Evolutionary conservation across 1,140 invertebrate species (phyloP).

Genomic region (Heterodera carotae): DNA sequence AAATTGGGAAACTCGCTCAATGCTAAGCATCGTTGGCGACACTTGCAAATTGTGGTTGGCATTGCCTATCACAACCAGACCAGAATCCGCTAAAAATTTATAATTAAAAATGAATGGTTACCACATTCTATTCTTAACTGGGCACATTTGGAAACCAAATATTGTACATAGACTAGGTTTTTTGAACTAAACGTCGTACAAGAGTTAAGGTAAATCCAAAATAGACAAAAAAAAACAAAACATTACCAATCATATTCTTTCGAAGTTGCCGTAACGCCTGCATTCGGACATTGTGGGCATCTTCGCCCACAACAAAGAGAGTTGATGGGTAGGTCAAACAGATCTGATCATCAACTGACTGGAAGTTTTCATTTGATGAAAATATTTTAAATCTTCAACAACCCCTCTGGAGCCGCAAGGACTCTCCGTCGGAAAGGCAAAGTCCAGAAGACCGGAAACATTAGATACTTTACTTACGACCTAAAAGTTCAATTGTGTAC

Average conservation of each 20-base stretch:
- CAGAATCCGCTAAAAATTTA: conserved; percentile 40
- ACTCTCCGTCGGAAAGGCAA: conserved; percentile 42
- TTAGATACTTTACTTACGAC: conserved; percentile 35
- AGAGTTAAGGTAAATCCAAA: no score
- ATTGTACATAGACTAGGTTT: no score
- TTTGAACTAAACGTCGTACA: no score
- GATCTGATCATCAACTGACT: conserved; percentile 44
- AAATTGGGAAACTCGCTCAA: conserved; percentile 48
- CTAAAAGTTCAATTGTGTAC: conserved; percentile 16
- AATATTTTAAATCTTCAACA: no score
- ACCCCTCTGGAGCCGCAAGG: conserved; percentile 38
- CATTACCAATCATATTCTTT: conserved; percentile 48
- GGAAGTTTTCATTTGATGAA: conserved; percentile 5
- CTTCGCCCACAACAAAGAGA: conserved; percentile 47
- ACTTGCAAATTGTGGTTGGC: conserved; percentile 50
- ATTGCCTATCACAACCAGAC: conserved; percentile 41
- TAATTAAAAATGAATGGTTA: no score
- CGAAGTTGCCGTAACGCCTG: conserved; percentile 38
- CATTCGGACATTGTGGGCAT: conserved; percentile 38
- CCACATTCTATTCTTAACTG: no score
- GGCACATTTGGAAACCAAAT: no score
- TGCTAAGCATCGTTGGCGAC: conserved; percentile 36
- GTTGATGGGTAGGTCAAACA: conserved; percentile 47
- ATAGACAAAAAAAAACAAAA: no score
- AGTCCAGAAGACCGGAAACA: conserved; percentile 44